These are phyloP conservation scores for Elysia crispata DNA, from an alignment of 2,888 invertebrate genomes.

Conservation along the genomic window DNA sequence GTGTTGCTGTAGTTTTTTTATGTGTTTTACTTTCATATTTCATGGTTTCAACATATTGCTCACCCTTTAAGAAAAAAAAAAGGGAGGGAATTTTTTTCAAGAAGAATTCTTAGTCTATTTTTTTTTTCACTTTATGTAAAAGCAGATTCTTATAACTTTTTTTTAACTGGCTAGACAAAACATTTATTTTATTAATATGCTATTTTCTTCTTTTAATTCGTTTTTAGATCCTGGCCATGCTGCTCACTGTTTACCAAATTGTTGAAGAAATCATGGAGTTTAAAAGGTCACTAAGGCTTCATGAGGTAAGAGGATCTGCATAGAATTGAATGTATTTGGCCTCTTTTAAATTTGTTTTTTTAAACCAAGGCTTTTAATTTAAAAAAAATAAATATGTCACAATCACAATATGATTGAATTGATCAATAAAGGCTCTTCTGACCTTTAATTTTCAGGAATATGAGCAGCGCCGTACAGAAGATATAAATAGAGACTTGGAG, in stretches of 20 bases:
- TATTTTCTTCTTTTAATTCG: not conserved
- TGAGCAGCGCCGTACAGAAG: slow-evolving; percentile 61
- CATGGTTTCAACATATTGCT: too few species aligned
- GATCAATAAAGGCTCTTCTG: not conserved
- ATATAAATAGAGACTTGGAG: slow-evolving; percentile 67
- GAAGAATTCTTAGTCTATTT: too few species aligned
- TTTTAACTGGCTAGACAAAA: not conserved
- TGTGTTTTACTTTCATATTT: too few species aligned
- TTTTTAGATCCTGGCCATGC: slow-evolving; percentile 67
- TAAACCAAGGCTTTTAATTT: not conserved
- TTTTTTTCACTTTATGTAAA: not conserved
- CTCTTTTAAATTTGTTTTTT: not conserved
- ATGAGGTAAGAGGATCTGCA: slow-evolving; percentile 58
- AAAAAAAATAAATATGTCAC: not conserved
- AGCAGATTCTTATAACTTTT: not conserved
- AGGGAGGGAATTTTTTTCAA: too few species aligned
- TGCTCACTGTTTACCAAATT: slow-evolving; percentile 72
- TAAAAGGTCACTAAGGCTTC: slow-evolving; percentile 59
- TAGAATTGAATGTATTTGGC: too few species aligned
- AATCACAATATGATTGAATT: not conserved
- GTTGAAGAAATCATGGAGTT: slow-evolving; percentile 73
- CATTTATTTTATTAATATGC: not conserved
- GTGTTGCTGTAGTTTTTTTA: too few species aligned
- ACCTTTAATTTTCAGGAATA: slow-evolving; percentile 50
- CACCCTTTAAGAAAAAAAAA: too few species aligned